These are phyloP conservation scores for Bagarius yarrelli DNA, from an alignment of 2,113 vertebrate genomes.

Conservation along the genomic window DNA sequence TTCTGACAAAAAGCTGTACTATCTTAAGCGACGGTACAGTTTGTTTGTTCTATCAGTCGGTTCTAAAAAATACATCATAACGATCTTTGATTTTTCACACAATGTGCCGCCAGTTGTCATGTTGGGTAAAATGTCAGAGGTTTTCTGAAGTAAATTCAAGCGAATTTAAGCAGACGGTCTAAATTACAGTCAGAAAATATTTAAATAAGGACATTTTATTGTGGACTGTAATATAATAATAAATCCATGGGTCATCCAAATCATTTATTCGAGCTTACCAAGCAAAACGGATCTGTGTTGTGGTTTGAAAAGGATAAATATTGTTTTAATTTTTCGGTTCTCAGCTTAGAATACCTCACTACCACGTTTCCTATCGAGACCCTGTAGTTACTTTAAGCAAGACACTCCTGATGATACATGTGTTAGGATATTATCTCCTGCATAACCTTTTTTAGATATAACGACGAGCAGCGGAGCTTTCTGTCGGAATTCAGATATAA, in stretches of 20 bases:
- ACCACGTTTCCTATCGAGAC: conserved; percentile 15
- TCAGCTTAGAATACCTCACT: conserved; percentile 12
- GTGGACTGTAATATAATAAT: conserved; percentile 32
- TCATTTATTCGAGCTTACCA: conserved; percentile 32
- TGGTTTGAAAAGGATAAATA: conserved; percentile 35
- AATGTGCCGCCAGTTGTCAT: background rate
- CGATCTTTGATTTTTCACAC: background rate
- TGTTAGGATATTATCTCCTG: background rate
- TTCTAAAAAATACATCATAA: background rate
- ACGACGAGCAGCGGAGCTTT: background rate
- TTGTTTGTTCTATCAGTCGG: background rate
- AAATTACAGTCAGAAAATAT: conserved; percentile 31
- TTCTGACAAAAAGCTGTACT: background rate
- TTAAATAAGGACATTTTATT: conserved; percentile 38
- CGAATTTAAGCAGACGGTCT: background rate
- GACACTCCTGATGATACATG: background rate
- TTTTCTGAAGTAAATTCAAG: background rate
- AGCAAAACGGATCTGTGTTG: conserved; percentile 42
- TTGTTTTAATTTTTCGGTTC: conserved; percentile 27
- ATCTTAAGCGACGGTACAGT: background rate
- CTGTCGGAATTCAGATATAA: background rate
- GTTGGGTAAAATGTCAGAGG: background rate
- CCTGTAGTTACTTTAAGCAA: conserved; percentile 17
- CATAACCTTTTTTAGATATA: background rate
- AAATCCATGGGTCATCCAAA: conserved; percentile 19